Conservation (phyloP, 2,888 invertebrate genomes). For the Acleris literana region DNA sequence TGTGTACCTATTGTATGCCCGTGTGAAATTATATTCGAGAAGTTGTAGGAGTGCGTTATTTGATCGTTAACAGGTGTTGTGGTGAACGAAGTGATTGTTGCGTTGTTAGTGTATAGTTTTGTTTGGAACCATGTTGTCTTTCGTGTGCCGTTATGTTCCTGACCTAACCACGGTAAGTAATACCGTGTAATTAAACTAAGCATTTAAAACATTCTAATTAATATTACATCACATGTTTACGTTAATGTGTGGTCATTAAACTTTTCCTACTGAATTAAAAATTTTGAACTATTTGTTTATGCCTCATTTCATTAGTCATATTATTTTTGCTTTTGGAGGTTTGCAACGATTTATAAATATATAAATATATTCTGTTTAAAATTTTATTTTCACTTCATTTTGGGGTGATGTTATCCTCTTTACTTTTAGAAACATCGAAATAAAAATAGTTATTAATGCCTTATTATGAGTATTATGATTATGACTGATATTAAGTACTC, state of each 20-base stretch:
- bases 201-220: slow-evolving; percentile 40
- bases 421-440: no score
- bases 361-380: no score
- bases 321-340: background rate
- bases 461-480: no score
- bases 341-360: no score
- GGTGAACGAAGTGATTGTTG: slow-evolving; percentile 37
- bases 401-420: no score
- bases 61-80: slow-evolving; percentile 53
- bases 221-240: slow-evolving; percentile 40
- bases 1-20: slow-evolving; percentile 76
- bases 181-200: background rate
- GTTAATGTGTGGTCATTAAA: background rate
- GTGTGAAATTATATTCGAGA: slow-evolving; percentile 61
- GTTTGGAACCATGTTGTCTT: slow-evolving; percentile 27
- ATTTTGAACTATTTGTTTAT: background rate
- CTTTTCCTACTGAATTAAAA: background rate
- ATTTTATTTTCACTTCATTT: no score
- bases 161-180: slow-evolving; percentile 21
- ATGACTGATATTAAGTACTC: no score
- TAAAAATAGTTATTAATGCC: no score
- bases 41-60: slow-evolving; percentile 41
- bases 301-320: background rate
- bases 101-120: slow-evolving; percentile 22
- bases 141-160: background rate